Evolutionary conservation across 2,888 invertebrate genomes (phyloP).

Genomic region (Heliconius hortense): DNA sequence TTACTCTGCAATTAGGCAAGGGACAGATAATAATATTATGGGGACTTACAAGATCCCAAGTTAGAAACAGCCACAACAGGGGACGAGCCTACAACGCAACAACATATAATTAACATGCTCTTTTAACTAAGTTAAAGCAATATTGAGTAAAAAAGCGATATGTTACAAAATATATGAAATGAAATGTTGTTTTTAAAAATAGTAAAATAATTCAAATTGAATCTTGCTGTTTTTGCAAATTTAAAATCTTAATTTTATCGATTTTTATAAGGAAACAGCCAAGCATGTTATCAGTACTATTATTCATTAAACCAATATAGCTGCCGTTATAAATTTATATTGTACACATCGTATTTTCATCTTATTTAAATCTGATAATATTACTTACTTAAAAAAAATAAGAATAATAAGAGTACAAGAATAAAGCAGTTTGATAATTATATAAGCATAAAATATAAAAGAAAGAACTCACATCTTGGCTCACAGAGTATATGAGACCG

Average conservation of each 20-base stretch:
- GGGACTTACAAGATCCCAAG: conserved; percentile 81
- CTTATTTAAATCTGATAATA: background rate
- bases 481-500: conserved; percentile 96
- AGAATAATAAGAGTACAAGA: conserved; percentile 4
- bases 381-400: background rate
- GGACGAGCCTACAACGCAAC: conserved; percentile 76
- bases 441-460: background rate
- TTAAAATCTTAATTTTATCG: no score
- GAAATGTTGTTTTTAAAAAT: background rate
- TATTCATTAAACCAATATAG: background rate
- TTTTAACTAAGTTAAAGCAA: conserved; percentile 38
- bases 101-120: conserved; percentile 68
- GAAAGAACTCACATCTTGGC: conserved; percentile 92
- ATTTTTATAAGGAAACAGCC: no score
- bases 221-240: background rate
- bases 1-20: conserved; percentile 34
- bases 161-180: background rate
- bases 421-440: conserved; percentile 2
- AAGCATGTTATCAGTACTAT: no score
- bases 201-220: background rate
- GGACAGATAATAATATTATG: conserved; percentile 47
- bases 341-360: background rate
- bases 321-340: background rate
- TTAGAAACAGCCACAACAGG: conserved; percentile 82
- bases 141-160: background rate